Conservation (phyloP, 2,797 vertebrate genomes). For the Syndactyla subalaris region DNA sequence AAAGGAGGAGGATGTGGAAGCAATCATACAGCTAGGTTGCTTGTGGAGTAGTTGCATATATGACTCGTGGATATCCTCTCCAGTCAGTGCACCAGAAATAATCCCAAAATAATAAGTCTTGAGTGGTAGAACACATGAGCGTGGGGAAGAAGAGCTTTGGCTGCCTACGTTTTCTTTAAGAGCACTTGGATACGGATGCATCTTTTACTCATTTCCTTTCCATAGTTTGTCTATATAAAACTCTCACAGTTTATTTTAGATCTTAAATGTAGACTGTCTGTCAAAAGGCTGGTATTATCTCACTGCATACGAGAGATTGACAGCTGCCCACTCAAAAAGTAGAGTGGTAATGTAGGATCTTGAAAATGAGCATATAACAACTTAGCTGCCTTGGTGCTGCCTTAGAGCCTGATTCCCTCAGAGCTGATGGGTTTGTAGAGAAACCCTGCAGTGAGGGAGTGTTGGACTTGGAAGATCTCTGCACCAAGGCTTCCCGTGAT, state of each 20-base stretch:
- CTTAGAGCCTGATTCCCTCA: neutral
- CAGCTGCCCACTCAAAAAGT: slow-evolving; percentile 44
- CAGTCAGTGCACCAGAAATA: slow-evolving; percentile 14
- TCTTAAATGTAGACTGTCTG: slow-evolving; percentile 48
- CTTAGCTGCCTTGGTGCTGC: neutral
- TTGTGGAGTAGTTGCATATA: neutral
- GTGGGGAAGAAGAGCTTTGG: slow-evolving; percentile 6
- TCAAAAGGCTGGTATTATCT: slow-evolving; percentile 56
- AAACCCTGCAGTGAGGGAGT: neutral
- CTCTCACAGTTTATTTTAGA: slow-evolving; percentile 12
- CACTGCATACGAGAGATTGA: slow-evolving; percentile 15
- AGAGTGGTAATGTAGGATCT: neutral
- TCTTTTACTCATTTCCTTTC: slow-evolving; percentile 53
- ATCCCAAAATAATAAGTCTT: slow-evolving; percentile 31
- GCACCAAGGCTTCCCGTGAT: neutral
- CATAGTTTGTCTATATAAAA: slow-evolving; percentile 53
- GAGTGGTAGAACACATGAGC: neutral
- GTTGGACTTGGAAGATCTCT: neutral
- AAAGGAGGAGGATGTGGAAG: neutral
- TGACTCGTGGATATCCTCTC: neutral
- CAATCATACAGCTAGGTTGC: neutral
- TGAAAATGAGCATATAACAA: neutral
- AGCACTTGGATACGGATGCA: neutral
- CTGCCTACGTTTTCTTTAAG: neutral
- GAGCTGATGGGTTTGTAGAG: neutral